Conservation (phyloP, 2,113 vertebrate genomes). For the Tringa solitaria region DNA sequence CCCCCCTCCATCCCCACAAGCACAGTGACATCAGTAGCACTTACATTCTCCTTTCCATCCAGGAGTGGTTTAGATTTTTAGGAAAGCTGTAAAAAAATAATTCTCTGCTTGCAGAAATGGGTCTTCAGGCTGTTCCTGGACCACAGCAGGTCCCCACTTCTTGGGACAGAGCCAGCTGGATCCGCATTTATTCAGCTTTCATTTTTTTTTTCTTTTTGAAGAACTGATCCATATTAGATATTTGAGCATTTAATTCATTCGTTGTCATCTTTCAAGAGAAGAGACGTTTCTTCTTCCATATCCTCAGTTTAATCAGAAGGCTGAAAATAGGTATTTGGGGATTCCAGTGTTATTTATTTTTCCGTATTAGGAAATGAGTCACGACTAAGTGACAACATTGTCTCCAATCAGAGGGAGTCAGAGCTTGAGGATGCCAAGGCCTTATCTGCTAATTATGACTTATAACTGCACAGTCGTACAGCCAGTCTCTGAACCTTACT, state of each 20-base stretch:
- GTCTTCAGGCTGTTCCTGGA: neutral
- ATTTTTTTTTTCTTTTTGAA: neutral
- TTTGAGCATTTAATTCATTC: neutral
- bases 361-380: constrained; percentile 52
- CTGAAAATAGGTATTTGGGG: constrained; percentile 42
- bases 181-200: neutral
- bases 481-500: neutral
- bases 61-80: neutral
- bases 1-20: neutral
- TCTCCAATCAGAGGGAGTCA: constrained; percentile 8
- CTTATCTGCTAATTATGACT: neutral
- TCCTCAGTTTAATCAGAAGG: neutral
- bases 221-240: neutral
- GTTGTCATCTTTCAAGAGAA: neutral
- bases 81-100: neutral
- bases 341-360: constrained; percentile 27
- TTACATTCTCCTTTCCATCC: neutral
- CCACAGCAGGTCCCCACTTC: neutral
- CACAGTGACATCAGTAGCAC: neutral
- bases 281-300: neutral
- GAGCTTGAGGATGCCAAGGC: constrained; percentile 14
- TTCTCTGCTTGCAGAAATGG: neutral
- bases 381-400: neutral
- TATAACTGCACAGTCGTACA: neutral
- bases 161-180: neutral